Base-by-base conservation (phyloP, 2,888 invertebrate genomes). In the Drosophila pegasa region DNA sequence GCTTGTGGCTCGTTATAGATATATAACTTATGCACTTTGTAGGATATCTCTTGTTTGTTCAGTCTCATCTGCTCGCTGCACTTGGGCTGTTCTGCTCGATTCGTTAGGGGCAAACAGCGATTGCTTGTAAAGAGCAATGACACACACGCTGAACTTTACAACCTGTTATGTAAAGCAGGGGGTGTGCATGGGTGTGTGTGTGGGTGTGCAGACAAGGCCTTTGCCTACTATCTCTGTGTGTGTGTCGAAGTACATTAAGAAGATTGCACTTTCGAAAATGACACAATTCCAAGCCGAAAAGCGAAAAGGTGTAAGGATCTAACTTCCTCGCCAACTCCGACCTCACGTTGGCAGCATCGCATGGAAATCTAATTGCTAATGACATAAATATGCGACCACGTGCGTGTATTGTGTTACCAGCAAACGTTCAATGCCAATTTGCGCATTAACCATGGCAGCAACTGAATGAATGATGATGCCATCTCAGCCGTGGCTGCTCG, bases 201-300 rank as follows among this genome's bases (percentile, higher is more conserved):
- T 37, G 43, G 51, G 37, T 58, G 57, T 57, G 22, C 55, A 57
- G 72, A 67, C 67, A 61, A n/a, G n/a, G 63, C 58, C 48, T 70
- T 54, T 59, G 65, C 40, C 54, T 2, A 0, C 5, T 25, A 9
- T 25, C 10, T 45, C 29, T 61, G 51, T 71, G 40, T 54, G 58
- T 71, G 47, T 59, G 72, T 59, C 72, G 67, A 75, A 77, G 80
- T 80, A 83, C 89, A 88, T 88, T 86, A 89, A 72, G 87, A 76
- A 88, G 75, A 88, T 88, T 89, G 89, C 88, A 88, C 83, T 88
- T 74, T 81, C 68, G 71, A 69, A 78, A 85, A 77, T 83, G 88
- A 83, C 86, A 80, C 80, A 71, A 76, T 78, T 76, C 63, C 57
- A 33, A 16, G 52, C 69, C 70, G 71, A 71, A 77, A 66, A 69